phyloP scores from a whole-genome alignment of 2,113 vertebrate genomes.

The Aplodontia rufa region DNA sequence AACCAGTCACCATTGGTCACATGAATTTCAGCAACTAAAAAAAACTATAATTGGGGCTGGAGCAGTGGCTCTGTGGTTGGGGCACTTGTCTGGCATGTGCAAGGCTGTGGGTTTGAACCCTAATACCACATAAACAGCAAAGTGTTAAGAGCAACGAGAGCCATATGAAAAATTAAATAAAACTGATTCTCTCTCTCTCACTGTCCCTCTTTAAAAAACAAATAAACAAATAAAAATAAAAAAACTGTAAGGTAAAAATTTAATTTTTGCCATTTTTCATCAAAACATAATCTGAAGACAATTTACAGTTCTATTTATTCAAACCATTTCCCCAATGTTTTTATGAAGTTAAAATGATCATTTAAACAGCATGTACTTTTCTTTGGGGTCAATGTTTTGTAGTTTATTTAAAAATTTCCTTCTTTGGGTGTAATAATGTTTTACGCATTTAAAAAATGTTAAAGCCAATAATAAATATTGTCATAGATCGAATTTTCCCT shows the following conservation, averaged over 20 bases:
- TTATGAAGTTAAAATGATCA: not conserved
- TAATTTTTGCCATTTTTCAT: constrained; percentile 16
- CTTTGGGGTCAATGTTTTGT: not conserved
- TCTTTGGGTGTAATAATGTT: not conserved
- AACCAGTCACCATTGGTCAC: not conserved
- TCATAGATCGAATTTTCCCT: not conserved
- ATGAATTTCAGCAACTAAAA: not conserved
- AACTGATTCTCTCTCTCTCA: too few species aligned
- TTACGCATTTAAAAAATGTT: not conserved
- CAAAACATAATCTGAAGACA: not conserved
- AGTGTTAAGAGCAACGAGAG: too few species aligned
- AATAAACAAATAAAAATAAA: too few species aligned
- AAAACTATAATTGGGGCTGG: not conserved
- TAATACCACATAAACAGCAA: too few species aligned
- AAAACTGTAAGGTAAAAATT: not conserved
- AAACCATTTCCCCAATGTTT: not conserved
- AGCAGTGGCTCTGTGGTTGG: too few species aligned
- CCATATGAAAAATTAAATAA: too few species aligned
- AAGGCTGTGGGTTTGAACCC: too few species aligned
- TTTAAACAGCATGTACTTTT: not conserved
- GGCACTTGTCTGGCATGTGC: too few species aligned
- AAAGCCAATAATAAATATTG: constrained; percentile 24
- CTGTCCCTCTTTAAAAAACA: too few species aligned
- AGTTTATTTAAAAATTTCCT: constrained; percentile 24
- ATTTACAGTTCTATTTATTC: not conserved